Conservation (phyloP, 92 coral and sea anemone genomes). For the Montipora capitata region DNA sequence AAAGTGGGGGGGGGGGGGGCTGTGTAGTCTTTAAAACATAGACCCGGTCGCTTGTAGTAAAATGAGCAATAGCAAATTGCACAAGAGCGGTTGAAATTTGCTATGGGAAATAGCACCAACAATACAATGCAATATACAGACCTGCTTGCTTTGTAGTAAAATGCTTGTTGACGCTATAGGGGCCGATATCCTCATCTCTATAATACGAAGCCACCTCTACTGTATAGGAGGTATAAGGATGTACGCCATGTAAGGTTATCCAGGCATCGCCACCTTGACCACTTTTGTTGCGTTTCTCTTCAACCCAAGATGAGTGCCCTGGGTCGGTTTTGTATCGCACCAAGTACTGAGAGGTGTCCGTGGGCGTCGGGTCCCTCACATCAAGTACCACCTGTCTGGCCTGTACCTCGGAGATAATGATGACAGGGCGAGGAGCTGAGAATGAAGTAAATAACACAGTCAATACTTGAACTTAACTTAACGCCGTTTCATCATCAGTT, state of each 20-base stretch:
- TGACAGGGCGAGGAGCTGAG: conserved; percentile 80
- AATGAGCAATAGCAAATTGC: too few species aligned
- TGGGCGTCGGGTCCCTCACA: conserved; percentile 69
- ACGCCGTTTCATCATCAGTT: too few species aligned
- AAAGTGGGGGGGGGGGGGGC: too few species aligned
- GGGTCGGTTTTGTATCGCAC: conserved; percentile 65
- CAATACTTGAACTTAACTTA: background rate
- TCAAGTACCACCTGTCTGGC: conserved; percentile 39
- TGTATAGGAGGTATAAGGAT: conserved; percentile 76
- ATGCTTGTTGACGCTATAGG: conserved; percentile 70
- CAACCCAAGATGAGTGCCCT: conserved; percentile 16
- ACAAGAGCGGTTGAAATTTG: too few species aligned
- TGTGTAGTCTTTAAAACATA: too few species aligned
- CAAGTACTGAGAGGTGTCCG: conserved; percentile 67
- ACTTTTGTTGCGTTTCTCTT: conserved; percentile 14
- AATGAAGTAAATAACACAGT: background rate
- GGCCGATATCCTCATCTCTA: conserved; percentile 76
- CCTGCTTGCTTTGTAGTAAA: conserved; percentile 84
- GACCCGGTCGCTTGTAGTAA: too few species aligned
- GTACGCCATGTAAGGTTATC: conserved; percentile 55
- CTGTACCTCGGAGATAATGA: conserved; percentile 57
- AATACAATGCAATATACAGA: background rate
- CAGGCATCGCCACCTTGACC: conserved; percentile 5
- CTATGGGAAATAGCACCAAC: background rate
- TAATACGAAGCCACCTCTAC: conserved; percentile 82